A percentile compares a stretch with the other conserved stretches of the same genome.
Conservation (phyloP, 2,113 vertebrate genomes). For the Poeciliopsis occidentalis region DNA sequence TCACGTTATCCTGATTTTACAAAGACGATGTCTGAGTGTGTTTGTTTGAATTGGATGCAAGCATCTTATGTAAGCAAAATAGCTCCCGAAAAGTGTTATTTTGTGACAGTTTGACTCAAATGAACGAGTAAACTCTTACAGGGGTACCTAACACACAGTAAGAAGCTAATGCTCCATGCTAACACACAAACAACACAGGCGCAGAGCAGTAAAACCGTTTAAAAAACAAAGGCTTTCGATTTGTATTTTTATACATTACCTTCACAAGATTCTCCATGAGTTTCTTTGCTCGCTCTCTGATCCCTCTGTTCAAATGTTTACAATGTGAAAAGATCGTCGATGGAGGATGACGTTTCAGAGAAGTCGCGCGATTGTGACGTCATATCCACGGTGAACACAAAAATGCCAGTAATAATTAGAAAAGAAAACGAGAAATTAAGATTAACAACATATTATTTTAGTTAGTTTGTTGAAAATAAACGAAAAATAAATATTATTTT, state of each 20-base stretch:
- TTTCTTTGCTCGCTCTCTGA: neutral
- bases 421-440: neutral
- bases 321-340: constrained; percentile 38
- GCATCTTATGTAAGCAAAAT: too few species aligned
- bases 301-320: constrained; percentile 49
- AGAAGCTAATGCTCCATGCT: constrained; percentile 4
- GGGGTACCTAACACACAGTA: neutral
- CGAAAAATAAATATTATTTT: too few species aligned
- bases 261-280: constrained; percentile 71
- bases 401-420: too few species aligned
- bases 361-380: constrained; percentile 27
- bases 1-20: neutral
- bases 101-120: neutral
- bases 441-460: neutral
- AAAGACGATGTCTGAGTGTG: neutral
- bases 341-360: constrained; percentile 42
- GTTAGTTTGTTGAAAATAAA: neutral
- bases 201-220: neutral
- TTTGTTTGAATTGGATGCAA: neutral
- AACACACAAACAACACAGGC: neutral
- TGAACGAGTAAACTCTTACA: neutral
- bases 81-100: neutral
- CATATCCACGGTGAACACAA: fast-evolving
- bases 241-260: constrained; percentile 44
- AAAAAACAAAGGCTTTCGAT: neutral